Evolutionary conservation across 2,797 vertebrate genomes (phyloP).

Genomic region (Basileuterus tristriatus): DNA sequence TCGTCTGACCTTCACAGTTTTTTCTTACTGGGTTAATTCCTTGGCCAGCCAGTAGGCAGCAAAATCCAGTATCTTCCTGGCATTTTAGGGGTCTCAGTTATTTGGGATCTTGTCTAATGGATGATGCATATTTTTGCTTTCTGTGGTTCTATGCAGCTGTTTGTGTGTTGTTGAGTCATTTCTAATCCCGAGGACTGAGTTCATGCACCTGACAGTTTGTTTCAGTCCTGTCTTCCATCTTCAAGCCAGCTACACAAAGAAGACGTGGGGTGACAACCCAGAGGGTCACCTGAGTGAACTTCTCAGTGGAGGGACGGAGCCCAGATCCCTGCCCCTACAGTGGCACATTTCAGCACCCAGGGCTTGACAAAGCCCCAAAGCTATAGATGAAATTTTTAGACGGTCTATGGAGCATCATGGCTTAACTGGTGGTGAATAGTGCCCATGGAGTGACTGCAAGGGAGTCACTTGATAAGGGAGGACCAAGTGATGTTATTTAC

Average conservation of each 20-base stretch:
- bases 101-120: neutral
- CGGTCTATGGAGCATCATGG: neutral
- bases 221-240: neutral
- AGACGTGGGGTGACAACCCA: neutral
- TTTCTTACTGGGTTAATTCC: neutral
- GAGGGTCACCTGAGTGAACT: too few relatives aligned
- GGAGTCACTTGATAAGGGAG: neutral
- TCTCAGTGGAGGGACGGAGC: neutral
- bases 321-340: neutral
- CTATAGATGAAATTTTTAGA: neutral
- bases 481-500: neutral
- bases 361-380: neutral
- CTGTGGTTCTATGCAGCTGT: neutral
- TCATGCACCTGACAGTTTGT: neutral
- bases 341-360: neutral
- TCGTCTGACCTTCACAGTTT: accelerated
- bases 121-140: neutral
- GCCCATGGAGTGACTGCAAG: neutral
- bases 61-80: neutral
- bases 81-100: neutral
- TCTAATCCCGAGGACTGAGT: neutral
- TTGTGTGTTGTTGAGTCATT: neutral
- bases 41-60: neutral
- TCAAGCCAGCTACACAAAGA: neutral
- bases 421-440: neutral